Evolutionary conservation across 2,888 invertebrate species (phyloP).

Genomic region (Panzeria rudis): DNA sequence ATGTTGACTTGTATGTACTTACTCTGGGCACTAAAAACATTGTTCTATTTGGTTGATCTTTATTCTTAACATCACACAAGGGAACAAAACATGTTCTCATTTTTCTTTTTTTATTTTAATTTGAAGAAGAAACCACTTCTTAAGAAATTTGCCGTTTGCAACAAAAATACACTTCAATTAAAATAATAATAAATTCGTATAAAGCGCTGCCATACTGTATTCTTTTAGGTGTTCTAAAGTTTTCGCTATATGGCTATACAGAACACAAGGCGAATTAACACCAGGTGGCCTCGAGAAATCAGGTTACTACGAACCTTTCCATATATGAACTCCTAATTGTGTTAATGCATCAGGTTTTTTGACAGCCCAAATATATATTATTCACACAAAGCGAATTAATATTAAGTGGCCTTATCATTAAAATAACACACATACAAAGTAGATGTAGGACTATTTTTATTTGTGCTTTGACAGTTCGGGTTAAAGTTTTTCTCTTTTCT

Average conservation of each 20-base stretch:
- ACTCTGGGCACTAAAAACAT: conserved; percentile 78
- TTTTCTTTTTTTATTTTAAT: conserved; percentile 60
- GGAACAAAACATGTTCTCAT: conserved; percentile 78
- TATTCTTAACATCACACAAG: conserved; percentile 75
- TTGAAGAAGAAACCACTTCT: neutral
- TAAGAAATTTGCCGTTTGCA: neutral
- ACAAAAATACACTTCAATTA: neutral
- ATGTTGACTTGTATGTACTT: neutral
- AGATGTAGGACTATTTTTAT: too few species aligned
- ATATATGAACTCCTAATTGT: too few species aligned
- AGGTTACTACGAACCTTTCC: too few species aligned
- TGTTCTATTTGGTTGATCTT: conserved; percentile 72
- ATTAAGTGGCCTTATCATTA: too few species aligned
- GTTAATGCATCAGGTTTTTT: too few species aligned
- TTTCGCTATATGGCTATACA: neutral
- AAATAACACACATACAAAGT: too few species aligned
- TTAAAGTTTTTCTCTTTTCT: too few species aligned
- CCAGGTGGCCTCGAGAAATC: too few species aligned
- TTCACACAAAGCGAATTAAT: too few species aligned
- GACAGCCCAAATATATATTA: too few species aligned
- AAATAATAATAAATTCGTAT: neutral
- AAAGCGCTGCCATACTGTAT: neutral
- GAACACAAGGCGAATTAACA: neutral
- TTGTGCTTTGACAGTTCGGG: too few species aligned
- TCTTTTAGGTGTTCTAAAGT: neutral